Evolutionary conservation across 1,140 invertebrate species (phyloP).

Genomic region (Globodera rostochiensis): DNA sequence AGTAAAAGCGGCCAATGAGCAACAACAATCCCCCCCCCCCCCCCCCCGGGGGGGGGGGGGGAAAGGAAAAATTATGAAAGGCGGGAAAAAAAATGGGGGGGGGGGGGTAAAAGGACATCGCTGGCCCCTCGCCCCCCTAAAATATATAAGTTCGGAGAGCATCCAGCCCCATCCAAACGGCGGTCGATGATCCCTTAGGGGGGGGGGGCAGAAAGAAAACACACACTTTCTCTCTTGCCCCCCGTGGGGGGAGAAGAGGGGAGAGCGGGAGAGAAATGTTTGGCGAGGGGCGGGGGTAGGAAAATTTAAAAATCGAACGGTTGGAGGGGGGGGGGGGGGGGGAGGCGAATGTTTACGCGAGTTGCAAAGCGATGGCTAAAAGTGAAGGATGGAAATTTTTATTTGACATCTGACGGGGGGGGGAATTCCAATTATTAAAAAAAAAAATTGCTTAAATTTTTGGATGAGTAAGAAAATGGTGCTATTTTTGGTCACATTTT

Average conservation of each 20-base stretch:
- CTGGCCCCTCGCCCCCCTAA: background rate
- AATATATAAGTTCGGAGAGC: background rate
- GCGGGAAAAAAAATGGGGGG: background rate
- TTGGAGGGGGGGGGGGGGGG: too few species aligned
- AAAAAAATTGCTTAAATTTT: too few species aligned
- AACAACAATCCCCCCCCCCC: background rate
- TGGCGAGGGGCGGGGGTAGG: too few species aligned
- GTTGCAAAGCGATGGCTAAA: background rate
- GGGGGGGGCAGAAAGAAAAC: constrained; percentile 7
- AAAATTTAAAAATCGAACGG: background rate
- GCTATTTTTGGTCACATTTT: too few species aligned
- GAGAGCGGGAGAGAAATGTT: too few species aligned
- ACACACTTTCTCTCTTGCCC: background rate
- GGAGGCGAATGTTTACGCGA: background rate
- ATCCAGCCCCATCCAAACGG: background rate
- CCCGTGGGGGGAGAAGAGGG: too few species aligned
- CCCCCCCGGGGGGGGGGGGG: too few species aligned
- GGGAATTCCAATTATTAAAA: background rate
- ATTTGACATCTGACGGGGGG: background rate
- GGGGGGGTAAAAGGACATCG: background rate
- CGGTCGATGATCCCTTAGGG: constrained; percentile 6
- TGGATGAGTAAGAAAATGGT: too few species aligned
- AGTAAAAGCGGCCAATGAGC: background rate
- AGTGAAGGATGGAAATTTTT: too few species aligned
- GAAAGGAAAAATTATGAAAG: background rate